Conservation (phyloP, 2,797 vertebrate genomes). For the Bradypus variegatus region DNA sequence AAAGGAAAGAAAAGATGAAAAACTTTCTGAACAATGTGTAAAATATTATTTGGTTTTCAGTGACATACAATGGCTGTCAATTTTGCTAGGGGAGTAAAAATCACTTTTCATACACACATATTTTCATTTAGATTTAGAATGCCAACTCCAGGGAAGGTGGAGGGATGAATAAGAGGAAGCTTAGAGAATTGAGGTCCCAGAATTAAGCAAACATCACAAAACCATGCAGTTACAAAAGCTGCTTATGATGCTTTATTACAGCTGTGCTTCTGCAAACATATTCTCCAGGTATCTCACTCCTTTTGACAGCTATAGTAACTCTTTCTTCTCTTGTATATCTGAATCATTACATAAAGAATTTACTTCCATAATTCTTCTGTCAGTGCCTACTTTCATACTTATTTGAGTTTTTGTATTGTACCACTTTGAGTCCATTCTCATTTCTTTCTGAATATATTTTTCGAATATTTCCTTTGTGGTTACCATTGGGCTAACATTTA, state of each 20-base stretch:
- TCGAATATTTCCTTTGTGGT: too few species aligned
- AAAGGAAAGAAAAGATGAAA: not conserved
- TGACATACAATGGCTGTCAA: not conserved
- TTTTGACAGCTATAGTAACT: not conserved
- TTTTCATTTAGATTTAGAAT: constrained; percentile 24
- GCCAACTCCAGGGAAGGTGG: not conserved
- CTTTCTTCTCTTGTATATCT: not conserved
- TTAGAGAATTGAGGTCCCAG: not conserved
- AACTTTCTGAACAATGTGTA: constrained; percentile 8
- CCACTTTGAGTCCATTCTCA: too few species aligned
- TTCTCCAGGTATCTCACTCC: not conserved
- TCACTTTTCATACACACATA: constrained; percentile 15
- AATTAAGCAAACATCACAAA: not conserved
- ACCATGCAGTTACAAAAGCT: not conserved
- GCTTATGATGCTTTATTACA: not conserved
- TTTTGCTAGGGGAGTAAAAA: constrained; percentile 44
- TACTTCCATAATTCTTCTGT: too few species aligned
- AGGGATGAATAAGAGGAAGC: not conserved
- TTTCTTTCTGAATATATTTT: too few species aligned
- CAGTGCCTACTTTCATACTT: too few species aligned
- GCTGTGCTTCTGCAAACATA: not conserved
- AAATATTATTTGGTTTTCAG: constrained; percentile 31
- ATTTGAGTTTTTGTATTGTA: too few species aligned
- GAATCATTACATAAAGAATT: not conserved
- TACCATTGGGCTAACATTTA: too few species aligned